Percentiles rank a stretch among this genome's conserved stretches.
Evolutionary conservation across 1,140 invertebrate genomes (phyloP).

Genomic region (Drosophila nebulosa): DNA sequence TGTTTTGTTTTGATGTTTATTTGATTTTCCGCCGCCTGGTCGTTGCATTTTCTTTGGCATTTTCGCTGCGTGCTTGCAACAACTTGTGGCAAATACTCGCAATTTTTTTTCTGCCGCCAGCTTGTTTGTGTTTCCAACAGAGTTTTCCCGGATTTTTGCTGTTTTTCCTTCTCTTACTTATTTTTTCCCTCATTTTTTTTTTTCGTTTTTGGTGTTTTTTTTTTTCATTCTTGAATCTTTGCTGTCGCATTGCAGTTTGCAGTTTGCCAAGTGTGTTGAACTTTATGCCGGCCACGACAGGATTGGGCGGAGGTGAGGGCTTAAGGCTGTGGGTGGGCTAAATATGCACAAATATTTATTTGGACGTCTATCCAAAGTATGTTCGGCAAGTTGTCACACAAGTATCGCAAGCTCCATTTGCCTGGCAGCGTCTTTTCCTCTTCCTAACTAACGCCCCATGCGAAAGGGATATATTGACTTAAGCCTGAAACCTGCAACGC

Average conservation of each 20-base stretch:
- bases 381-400: conserved; percentile 66
- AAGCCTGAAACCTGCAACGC: neutral
- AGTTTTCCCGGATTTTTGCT: conserved; percentile 17
- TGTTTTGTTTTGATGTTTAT: conserved; percentile 74
- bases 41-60: conserved; percentile 41
- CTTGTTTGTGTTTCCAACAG: conserved; percentile 59
- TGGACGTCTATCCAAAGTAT: conserved; percentile 41
- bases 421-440: conserved; percentile 30
- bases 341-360: conserved; percentile 79
- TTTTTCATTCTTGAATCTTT: conserved; percentile 51
- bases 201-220: conserved; percentile 30
- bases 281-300: conserved; percentile 43
- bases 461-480: neutral
- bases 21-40: conserved; percentile 64
- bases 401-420: conserved; percentile 42
- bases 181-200: conserved; percentile 28
- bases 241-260: conserved; percentile 54
- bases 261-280: conserved; percentile 69
- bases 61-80: conserved; percentile 47
- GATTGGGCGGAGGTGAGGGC: neutral
- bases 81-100: conserved; percentile 73
- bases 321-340: conserved; percentile 28
- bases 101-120: conserved; percentile 59
- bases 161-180: conserved; percentile 10
- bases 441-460: neutral